A percentile compares a stretch with the other conserved stretches of the same genome.
These are phyloP conservation scores for Hippasteria phrygiana DNA, from an alignment of 53 echinoderm and acorn worm genomes.

Conservation along the genomic window DNA sequence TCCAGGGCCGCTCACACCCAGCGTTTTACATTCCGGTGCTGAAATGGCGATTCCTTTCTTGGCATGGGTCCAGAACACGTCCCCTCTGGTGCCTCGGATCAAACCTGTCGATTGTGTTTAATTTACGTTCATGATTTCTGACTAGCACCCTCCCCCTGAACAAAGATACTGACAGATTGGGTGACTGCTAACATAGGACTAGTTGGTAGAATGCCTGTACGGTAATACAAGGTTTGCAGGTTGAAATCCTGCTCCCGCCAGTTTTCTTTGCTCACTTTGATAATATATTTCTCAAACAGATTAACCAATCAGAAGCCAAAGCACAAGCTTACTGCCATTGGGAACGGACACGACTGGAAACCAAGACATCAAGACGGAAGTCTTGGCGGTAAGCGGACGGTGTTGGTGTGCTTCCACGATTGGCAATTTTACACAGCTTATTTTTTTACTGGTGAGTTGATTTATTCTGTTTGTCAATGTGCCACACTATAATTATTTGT, in stretches of 20 bases:
- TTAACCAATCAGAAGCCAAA: conserved; percentile 40
- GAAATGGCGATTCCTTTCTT: not conserved
- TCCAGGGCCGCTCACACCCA: conserved; percentile 8
- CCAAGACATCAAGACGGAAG: not conserved
- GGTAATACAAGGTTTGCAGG: too few species aligned
- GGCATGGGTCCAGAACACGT: not conserved
- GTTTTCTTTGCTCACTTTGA: too few species aligned
- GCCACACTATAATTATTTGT: too few species aligned
- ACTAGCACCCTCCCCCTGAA: too few species aligned
- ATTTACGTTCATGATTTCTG: not conserved
- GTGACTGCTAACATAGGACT: too few species aligned
- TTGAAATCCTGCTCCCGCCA: not conserved
- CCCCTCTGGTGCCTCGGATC: not conserved
- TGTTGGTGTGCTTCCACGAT: conserved; percentile 63
- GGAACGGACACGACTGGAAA: not conserved
- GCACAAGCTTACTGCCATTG: conserved; percentile 49
- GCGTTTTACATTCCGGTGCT: not conserved
- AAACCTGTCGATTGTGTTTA: not conserved
- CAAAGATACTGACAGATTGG: too few species aligned
- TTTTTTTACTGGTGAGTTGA: conserved; percentile 59
- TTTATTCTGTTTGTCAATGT: too few species aligned
- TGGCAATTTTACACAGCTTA: conserved; percentile 51
- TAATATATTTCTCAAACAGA: not conserved
- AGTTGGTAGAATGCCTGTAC: too few species aligned
- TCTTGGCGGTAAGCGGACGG: not conserved